phyloP scores from a whole-genome alignment of 2,797 vertebrate genomes.

The Girardinus metallicus region DNA sequence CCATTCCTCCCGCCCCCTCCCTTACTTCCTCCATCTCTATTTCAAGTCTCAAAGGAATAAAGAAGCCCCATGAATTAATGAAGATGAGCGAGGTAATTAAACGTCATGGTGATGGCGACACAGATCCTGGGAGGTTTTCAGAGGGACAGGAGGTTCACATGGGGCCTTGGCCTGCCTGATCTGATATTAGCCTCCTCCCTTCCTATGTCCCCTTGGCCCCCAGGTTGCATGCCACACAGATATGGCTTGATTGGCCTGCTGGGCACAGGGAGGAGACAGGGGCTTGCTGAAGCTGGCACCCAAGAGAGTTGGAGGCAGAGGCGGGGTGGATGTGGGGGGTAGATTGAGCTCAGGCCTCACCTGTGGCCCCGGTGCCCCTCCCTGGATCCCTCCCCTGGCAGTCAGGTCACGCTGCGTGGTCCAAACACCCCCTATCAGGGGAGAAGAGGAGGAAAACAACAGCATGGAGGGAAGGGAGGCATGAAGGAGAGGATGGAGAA shows the following conservation, averaged over 20 bases:
- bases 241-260: constrained; percentile 93
- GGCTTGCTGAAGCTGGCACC: constrained; percentile 68
- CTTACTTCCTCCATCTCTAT: constrained; percentile 46
- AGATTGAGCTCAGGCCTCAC: constrained; percentile 87
- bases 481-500: constrained; percentile 57
- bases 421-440: constrained; percentile 81
- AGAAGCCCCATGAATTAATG: constrained; percentile 93
- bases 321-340: constrained; percentile 68
- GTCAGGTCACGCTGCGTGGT: constrained; percentile 83
- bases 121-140: constrained; percentile 90
- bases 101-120: constrained; percentile 83
- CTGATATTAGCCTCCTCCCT: constrained; percentile 43
- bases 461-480: constrained; percentile 66
- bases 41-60: constrained; percentile 86
- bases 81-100: constrained; percentile 94
- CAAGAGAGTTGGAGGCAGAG: constrained; percentile 70
- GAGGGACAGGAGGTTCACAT: constrained; percentile 84
- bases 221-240: constrained; percentile 84
- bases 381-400: constrained; percentile 86
- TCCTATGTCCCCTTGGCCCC: constrained; percentile 69
- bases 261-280: constrained; percentile 78
- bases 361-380: constrained; percentile 88
- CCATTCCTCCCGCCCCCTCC: constrained; percentile 33
- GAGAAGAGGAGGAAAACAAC: constrained; percentile 79
- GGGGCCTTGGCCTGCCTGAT: constrained; percentile 68